phyloP scores from a whole-genome alignment of 2,888 invertebrate species.

The Megastigmus dorsalis region DNA sequence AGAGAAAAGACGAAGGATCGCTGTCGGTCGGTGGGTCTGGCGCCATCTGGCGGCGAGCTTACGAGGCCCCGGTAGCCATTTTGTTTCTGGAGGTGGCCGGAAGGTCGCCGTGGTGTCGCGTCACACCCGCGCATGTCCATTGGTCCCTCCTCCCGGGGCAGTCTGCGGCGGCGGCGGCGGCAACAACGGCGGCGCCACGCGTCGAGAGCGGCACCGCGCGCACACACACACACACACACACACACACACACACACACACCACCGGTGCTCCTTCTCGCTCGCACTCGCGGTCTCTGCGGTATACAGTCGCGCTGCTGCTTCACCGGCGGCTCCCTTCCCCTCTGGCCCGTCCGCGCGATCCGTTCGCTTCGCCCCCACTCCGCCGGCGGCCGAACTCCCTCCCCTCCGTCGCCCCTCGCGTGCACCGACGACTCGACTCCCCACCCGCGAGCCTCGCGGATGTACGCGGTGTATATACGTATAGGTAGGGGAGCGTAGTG shows the following conservation, averaged over 20 bases:
- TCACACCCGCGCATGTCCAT: constrained; percentile 77
- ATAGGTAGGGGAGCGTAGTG: too few relatives aligned
- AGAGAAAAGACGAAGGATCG: too few relatives aligned
- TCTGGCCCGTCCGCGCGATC: too few relatives aligned
- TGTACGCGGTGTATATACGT: too few relatives aligned
- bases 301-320: constrained; percentile 60
- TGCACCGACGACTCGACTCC: not conserved
- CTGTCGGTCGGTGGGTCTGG: constrained; percentile 7
- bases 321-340: constrained; percentile 35
- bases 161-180: constrained; percentile 39
- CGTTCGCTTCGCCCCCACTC: too few relatives aligned
- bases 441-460: constrained; percentile 25
- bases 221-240: too few relatives aligned
- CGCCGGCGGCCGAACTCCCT: not conserved
- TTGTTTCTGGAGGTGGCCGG: constrained; percentile 77
- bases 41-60: constrained; percentile 54
- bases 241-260: too few relatives aligned
- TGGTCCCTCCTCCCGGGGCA: constrained; percentile 72
- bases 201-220: not conserved
- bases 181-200: not conserved
- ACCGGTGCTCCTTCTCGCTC: too few relatives aligned
- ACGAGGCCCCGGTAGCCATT: constrained; percentile 77
- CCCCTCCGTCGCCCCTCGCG: not conserved
- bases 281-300: constrained; percentile 65
- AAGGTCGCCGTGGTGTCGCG: constrained; percentile 75